phyloP scores from a whole-genome alignment of 2,888 invertebrate genomes.

The Drosophila multiciliata region DNA sequence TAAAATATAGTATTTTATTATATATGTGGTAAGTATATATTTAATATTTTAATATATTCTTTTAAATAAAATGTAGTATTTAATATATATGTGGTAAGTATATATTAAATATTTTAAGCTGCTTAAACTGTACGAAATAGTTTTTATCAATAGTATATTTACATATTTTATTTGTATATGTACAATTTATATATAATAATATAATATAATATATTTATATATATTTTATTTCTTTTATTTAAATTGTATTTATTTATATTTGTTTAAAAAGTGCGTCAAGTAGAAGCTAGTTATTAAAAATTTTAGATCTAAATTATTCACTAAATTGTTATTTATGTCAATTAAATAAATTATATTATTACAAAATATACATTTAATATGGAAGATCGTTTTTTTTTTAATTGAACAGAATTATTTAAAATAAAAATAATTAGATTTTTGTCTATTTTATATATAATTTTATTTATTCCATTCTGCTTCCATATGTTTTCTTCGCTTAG shows the following conservation, averaged over 20 bases:
- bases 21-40: not conserved
- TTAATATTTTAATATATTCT: not conserved
- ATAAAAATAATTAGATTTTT: too few species aligned
- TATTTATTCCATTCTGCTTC: too few species aligned
- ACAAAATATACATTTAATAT: not conserved
- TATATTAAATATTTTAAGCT: not conserved
- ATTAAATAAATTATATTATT: not conserved
- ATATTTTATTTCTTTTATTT: not conserved
- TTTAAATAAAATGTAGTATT: not conserved
- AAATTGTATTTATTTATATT: not conserved
- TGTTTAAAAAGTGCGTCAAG: not conserved
- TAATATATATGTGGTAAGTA: not conserved
- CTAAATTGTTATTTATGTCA: not conserved
- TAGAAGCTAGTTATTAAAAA: not conserved
- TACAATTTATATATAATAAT: not conserved
- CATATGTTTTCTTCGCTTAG: not conserved
- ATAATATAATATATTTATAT: too few species aligned
- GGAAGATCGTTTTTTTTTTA: too few species aligned
- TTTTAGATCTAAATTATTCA: not conserved
- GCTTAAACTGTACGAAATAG: not conserved
- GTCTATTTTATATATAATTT: too few species aligned
- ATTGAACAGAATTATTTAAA: too few species aligned
- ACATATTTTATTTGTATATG: not conserved
- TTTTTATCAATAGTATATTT: not conserved
- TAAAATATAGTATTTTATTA: not conserved